phyloP scores from a whole-genome alignment of 2,888 invertebrate species.

The Hyposoter dolosus region DNA sequence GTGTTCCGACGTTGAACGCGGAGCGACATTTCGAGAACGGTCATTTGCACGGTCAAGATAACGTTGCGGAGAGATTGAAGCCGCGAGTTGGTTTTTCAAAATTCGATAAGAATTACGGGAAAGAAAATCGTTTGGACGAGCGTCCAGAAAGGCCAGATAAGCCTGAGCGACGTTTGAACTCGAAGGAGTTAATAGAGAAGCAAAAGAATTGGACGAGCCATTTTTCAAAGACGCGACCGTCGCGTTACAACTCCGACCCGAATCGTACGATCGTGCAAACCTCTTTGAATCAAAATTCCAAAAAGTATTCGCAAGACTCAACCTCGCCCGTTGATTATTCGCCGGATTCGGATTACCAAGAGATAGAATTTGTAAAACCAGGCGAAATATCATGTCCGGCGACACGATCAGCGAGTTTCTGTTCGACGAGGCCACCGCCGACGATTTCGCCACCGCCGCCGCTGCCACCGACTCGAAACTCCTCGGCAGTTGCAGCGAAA shows the following conservation, averaged over 20 bases:
- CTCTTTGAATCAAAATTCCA: conserved; percentile 80
- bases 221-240: conserved; percentile 92
- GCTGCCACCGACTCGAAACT: conserved; percentile 79
- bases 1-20: conserved; percentile 85
- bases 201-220: conserved; percentile 97
- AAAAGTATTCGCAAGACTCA: conserved; percentile 73
- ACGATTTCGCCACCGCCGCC: conserved; percentile 85
- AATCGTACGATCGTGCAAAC: conserved; percentile 86
- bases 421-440: conserved; percentile 84
- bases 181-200: conserved; percentile 94
- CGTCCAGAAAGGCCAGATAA: conserved; percentile 91
- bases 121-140: conserved; percentile 84
- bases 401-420: conserved; percentile 87
- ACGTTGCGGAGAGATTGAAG: conserved; percentile 85
- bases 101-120: conserved; percentile 79
- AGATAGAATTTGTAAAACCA: conserved; percentile 70
- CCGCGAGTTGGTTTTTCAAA: conserved; percentile 79
- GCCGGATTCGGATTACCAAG: conserved; percentile 71
- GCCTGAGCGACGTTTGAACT: conserved; percentile 92
- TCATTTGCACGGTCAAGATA: conserved; percentile 80
- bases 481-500: conserved; percentile 76
- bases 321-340: conserved; percentile 63
- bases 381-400: conserved; percentile 78
- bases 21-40: conserved; percentile 83
- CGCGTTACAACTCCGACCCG: conserved; percentile 88